phyloP scores from a whole-genome alignment of 2,797 vertebrate genomes.

The Onychomys leucogaster region DNA sequence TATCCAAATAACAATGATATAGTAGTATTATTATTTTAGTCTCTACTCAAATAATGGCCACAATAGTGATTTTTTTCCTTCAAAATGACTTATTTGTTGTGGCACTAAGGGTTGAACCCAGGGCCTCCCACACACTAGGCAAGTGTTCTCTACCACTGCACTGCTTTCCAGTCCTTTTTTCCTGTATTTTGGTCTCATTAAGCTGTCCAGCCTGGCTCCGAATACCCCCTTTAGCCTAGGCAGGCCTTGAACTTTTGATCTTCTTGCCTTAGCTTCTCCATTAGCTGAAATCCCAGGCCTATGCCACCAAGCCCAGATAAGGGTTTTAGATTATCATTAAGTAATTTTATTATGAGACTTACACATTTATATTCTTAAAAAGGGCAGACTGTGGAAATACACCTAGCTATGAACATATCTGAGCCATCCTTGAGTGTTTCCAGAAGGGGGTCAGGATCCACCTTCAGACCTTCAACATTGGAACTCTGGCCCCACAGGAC shows the following conservation, averaged over 20 bases:
- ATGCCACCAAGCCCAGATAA: neutral
- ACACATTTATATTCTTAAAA: neutral
- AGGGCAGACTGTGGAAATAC: neutral
- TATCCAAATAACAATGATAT: neutral
- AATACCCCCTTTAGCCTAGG: neutral
- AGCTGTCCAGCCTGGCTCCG: neutral
- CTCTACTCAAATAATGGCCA: conserved; percentile 6
- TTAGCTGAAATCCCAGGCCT: neutral
- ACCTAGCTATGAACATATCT: neutral
- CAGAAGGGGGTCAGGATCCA: neutral
- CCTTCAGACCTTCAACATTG: neutral
- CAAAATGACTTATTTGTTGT: neutral
- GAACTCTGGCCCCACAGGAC: neutral
- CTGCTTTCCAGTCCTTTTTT: neutral
- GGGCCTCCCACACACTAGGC: too few relatives aligned
- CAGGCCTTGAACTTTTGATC: neutral
- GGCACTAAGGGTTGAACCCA: neutral
- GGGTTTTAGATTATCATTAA: conserved; percentile 40
- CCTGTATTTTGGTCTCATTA: neutral
- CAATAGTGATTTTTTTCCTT: conserved; percentile 11
- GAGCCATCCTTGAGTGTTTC: neutral
- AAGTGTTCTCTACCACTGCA: neutral
- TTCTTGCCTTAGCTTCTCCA: neutral
- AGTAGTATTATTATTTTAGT: neutral
- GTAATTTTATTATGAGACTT: neutral